These are phyloP conservation scores for Peucedramus taeniatus DNA, from an alignment of 2,113 vertebrate species.

Conservation along the genomic window DNA sequence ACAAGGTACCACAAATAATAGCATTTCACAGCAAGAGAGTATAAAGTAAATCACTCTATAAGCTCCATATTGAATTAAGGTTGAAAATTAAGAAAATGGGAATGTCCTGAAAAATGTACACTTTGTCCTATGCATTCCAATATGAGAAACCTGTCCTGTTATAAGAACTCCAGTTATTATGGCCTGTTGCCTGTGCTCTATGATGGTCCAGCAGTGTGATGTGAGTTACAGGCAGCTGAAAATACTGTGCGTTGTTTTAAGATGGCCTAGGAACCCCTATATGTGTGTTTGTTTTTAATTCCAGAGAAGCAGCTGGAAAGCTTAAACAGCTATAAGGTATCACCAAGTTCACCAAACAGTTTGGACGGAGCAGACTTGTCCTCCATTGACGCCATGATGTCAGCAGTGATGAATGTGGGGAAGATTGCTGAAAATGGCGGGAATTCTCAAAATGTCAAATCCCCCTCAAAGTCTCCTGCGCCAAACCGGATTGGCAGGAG, in stretches of 20 bases:
- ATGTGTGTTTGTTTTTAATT: conserved; percentile 55
- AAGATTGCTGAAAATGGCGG: conserved; percentile 80
- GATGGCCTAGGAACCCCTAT: background rate
- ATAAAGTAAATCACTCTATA: background rate
- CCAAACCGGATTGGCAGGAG: conserved; percentile 84
- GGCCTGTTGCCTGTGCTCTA: background rate
- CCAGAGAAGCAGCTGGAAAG: conserved; percentile 63
- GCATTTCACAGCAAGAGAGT: background rate
- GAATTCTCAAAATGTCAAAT: conserved; percentile 76
- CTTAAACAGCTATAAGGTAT: conserved; percentile 60
- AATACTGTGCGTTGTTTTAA: background rate
- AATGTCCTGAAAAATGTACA: background rate
- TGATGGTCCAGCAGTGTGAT: background rate
- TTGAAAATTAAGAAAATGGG: background rate
- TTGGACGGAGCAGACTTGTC: conserved; percentile 82
- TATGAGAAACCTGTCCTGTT: background rate
- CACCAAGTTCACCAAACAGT: conserved; percentile 61
- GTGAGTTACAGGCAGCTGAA: background rate
- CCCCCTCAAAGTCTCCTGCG: conserved; percentile 81
- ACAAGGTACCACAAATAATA: background rate
- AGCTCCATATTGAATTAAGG: background rate
- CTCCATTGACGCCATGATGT: conserved; percentile 90
- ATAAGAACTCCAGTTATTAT: background rate
- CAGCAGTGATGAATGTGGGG: conserved; percentile 84
- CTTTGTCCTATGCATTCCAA: background rate